phyloP scores from a whole-genome alignment of 1,140 invertebrate species.

The Nasonia longicornis region DNA sequence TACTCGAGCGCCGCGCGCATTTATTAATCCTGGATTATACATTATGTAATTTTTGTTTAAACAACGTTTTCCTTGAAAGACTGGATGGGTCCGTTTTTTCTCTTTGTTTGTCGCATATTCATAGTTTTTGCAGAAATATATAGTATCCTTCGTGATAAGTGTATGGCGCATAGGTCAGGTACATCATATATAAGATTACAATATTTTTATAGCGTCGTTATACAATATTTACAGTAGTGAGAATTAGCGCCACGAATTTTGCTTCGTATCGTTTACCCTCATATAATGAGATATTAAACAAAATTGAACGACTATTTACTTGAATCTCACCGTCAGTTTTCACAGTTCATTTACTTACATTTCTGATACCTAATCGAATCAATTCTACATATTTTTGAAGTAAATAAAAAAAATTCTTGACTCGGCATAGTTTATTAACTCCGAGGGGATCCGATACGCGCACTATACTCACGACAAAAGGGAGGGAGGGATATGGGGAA shows the following conservation, averaged over 20 bases:
- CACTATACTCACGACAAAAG: background rate
- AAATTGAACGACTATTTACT: no score
- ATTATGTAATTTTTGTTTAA: conserved; percentile 17
- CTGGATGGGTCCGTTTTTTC: conserved; percentile 34
- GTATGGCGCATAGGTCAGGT: conserved; percentile 39
- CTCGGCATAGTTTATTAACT: background rate
- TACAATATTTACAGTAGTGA: background rate
- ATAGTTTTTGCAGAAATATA: conserved; percentile 5
- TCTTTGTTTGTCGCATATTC: conserved; percentile 17
- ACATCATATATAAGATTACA: conserved; percentile 15
- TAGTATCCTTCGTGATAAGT: background rate
- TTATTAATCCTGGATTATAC: background rate
- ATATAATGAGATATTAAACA: no score
- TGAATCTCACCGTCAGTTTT: no score
- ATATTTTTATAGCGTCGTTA: background rate
- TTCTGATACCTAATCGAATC: no score
- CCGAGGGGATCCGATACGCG: background rate
- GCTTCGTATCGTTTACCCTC: no score
- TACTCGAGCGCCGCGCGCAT: background rate
- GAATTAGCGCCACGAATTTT: background rate
- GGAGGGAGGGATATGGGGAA: background rate
- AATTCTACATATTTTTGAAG: no score
- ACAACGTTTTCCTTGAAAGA: conserved; percentile 32
- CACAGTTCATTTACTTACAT: no score
- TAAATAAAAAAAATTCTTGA: background rate